Conservation (phyloP, 2,888 invertebrate species). For the Limnephilus marmoratus region DNA sequence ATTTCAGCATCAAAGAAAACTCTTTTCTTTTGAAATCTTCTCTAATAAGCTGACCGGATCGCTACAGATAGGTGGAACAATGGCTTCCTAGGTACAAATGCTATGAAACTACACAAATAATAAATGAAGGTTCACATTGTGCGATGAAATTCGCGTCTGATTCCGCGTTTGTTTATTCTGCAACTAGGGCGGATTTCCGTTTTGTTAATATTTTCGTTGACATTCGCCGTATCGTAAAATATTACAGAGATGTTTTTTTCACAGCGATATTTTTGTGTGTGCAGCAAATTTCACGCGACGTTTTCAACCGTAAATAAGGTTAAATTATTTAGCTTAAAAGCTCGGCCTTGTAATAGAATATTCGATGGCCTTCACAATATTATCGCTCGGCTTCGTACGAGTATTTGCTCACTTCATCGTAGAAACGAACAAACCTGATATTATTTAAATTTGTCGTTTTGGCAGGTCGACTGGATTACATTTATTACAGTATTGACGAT, state of each 20-base stretch:
- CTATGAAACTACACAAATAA: constrained; percentile 40
- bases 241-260: constrained; percentile 57
- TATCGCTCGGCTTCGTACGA: background rate
- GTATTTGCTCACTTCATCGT: background rate
- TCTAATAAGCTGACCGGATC: constrained; percentile 27
- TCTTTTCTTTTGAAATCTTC: constrained; percentile 1
- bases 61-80: background rate
- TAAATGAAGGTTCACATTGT: constrained; percentile 52
- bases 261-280: constrained; percentile 39
- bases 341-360: constrained; percentile 26
- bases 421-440: background rate
- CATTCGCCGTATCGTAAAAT: constrained; percentile 61
- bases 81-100: constrained; percentile 14
- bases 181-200: constrained; percentile 62
- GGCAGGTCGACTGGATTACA: background rate
- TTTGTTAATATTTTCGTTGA: constrained; percentile 66
- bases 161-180: constrained; percentile 53
- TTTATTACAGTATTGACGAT: background rate
- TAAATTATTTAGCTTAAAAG: constrained; percentile 49
- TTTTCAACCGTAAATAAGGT: constrained; percentile 51
- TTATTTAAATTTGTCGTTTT: background rate
- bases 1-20: background rate
- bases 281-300: constrained; percentile 48
- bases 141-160: constrained; percentile 52
- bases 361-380: background rate